phyloP scores from a whole-genome alignment of 2,888 invertebrate genomes.

The Kuschelorhynchus macadamiae region DNA sequence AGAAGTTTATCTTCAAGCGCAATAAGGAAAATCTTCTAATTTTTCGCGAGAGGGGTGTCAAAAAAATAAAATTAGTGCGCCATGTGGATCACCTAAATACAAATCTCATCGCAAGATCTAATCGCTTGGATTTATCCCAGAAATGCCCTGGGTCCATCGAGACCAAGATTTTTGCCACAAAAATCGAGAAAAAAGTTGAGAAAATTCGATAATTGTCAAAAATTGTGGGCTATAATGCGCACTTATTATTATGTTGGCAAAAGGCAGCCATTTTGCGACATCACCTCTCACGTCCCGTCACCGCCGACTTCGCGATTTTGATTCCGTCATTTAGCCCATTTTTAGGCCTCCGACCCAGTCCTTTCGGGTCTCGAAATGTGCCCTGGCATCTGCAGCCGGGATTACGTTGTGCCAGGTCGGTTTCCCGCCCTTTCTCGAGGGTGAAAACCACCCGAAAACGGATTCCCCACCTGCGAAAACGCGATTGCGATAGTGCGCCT shows the following conservation, averaged over 20 bases:
- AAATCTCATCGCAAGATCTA: too few species aligned
- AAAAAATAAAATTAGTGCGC: too few species aligned
- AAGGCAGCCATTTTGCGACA: slow-evolving; percentile 66
- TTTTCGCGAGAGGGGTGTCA: too few species aligned
- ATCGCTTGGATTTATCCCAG: too few species aligned
- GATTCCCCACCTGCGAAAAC: slow-evolving; percentile 53
- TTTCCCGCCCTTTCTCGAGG: slow-evolving; percentile 44
- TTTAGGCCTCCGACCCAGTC: slow-evolving; percentile 54
- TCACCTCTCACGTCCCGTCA: slow-evolving; percentile 58
- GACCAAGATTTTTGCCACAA: slow-evolving; percentile 6
- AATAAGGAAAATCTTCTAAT: too few species aligned
- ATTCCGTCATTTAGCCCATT: slow-evolving; percentile 56
- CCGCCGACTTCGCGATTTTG: slow-evolving; percentile 64
- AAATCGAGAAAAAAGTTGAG: slow-evolving; percentile 18
- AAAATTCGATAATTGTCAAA: slow-evolving; percentile 45
- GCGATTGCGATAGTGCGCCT: slow-evolving; percentile 55
- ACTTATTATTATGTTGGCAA: slow-evolving; percentile 57
- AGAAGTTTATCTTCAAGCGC: too few species aligned
- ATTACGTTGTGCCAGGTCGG: slow-evolving; percentile 37
- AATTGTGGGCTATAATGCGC: slow-evolving; percentile 54
- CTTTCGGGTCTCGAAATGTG: slow-evolving; percentile 58
- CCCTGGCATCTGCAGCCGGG: slow-evolving; percentile 35
- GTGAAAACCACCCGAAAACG: slow-evolving; percentile 53
- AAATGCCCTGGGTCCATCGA: too few species aligned
- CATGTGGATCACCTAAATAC: too few species aligned